Percentiles rank a stretch among this genome's conserved stretches.
Evolutionary conservation across 1,140 invertebrate species (phyloP).

Genomic region (Eupristina koningsbergeri): DNA sequence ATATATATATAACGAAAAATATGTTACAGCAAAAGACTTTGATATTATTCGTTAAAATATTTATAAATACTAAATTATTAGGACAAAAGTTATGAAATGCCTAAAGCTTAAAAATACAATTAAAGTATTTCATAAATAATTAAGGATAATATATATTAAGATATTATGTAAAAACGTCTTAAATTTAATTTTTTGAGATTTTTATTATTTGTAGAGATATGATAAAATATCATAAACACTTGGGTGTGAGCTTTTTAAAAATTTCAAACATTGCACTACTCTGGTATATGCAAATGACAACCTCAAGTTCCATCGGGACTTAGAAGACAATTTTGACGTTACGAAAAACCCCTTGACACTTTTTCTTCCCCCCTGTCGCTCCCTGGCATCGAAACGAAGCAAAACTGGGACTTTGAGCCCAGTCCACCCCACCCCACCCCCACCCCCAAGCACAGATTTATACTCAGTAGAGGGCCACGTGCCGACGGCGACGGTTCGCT

Average conservation of each 20-base stretch:
- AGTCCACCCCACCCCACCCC: background rate
- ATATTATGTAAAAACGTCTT: too few relatives aligned
- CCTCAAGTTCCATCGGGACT: background rate
- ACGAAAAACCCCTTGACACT: slow-evolving; percentile 20
- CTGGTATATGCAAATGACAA: background rate
- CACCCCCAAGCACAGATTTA: slow-evolving; percentile 51
- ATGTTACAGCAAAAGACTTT: too few relatives aligned
- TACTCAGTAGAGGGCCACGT: slow-evolving; percentile 44
- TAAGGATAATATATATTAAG: too few relatives aligned
- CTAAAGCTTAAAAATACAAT: too few relatives aligned
- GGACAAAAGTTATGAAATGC: too few relatives aligned
- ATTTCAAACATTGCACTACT: background rate
- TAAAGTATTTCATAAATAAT: too few relatives aligned
- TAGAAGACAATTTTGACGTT: slow-evolving; percentile 23
- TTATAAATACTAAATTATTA: too few relatives aligned
- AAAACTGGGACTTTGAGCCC: background rate
- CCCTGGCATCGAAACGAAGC: background rate
- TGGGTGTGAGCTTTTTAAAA: background rate
- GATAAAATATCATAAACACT: background rate
- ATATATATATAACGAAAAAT: too few relatives aligned
- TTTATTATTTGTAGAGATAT: too few relatives aligned
- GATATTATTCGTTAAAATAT: too few relatives aligned
- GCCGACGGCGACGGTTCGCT: slow-evolving; percentile 2
- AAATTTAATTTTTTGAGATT: too few relatives aligned
- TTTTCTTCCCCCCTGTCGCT: too few relatives aligned